Percentiles rank a stretch among this genome's conserved stretches.
phyloP scores from a whole-genome alignment of 2,113 vertebrate species.

The Macrotis lagotis region DNA sequence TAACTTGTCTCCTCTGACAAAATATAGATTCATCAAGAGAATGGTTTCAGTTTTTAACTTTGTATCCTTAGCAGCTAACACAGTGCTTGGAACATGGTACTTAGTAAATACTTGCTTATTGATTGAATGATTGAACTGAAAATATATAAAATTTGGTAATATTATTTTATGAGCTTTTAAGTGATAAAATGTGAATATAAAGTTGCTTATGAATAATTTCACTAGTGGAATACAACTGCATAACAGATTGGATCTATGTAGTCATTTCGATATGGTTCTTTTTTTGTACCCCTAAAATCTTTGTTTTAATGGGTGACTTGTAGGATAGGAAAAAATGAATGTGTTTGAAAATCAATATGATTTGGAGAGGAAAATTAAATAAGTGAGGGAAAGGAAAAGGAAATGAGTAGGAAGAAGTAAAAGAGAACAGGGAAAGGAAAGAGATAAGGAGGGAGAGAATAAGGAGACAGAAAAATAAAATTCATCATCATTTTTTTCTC shows the following conservation, averaged over 20 bases:
- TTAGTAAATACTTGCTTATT: not conserved
- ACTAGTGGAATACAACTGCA: not conserved
- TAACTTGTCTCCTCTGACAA: not conserved
- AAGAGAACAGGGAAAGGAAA: not conserved
- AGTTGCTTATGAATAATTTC: not conserved
- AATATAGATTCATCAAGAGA: not conserved
- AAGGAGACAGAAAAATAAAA: not conserved
- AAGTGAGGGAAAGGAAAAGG: not conserved
- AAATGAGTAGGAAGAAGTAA: not conserved
- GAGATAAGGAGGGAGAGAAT: not conserved
- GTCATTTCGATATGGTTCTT: not conserved
- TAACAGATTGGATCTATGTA: not conserved
- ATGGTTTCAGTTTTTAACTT: not conserved
- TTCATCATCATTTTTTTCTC: constrained; percentile 15
- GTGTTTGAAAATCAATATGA: not conserved
- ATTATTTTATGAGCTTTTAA: not conserved
- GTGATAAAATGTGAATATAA: not conserved
- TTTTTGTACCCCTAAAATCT: not conserved
- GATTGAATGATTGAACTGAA: not conserved
- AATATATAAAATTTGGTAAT: not conserved
- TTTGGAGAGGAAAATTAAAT: not conserved
- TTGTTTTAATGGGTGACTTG: not conserved
- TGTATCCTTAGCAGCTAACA: not conserved
- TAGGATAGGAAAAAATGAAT: not conserved
- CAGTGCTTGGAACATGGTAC: no score